phyloP scores from a whole-genome alignment of 53 echinoderm and acorn worm species.

The Echinometra lucunter region DNA sequence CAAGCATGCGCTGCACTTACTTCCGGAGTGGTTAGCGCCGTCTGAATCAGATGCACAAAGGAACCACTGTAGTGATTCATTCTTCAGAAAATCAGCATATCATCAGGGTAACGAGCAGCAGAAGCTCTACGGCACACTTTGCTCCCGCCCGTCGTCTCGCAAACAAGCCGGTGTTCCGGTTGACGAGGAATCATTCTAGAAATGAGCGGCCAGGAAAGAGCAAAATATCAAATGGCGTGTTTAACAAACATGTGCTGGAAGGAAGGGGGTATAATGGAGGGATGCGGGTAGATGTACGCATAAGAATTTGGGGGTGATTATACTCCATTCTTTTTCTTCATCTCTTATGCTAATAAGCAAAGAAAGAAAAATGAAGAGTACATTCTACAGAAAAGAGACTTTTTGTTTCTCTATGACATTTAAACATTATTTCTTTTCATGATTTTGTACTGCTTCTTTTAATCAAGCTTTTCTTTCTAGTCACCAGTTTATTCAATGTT shows the following conservation, averaged over 20 bases:
- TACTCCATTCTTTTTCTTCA: not conserved
- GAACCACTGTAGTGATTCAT: constrained; percentile 47
- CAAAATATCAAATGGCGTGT: not conserved
- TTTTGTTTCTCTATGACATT: no score
- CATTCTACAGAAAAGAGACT: no score
- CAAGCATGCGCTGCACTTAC: constrained; percentile 1
- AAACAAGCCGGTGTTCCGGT: constrained; percentile 20
- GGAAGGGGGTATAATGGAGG: not conserved
- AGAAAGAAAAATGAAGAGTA: not conserved
- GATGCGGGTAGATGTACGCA: no score
- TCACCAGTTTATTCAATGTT: no score
- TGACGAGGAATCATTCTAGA: constrained; percentile 33
- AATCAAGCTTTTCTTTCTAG: no score
- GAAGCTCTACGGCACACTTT: constrained; percentile 30
- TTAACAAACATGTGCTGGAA: constrained; percentile 5
- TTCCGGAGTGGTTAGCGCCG: constrained; percentile 13
- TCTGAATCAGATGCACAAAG: constrained; percentile 36
- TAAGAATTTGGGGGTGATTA: no score
- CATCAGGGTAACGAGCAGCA: constrained; percentile 20
- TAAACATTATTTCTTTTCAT: no score
- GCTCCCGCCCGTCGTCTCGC: not conserved
- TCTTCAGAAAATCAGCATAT: constrained; percentile 50
- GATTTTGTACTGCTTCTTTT: no score
- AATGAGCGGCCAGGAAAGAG: not conserved
- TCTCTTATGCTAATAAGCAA: not conserved